phyloP scores from a whole-genome alignment of 1,140 invertebrate species.

The Nylanderia fulva region DNA sequence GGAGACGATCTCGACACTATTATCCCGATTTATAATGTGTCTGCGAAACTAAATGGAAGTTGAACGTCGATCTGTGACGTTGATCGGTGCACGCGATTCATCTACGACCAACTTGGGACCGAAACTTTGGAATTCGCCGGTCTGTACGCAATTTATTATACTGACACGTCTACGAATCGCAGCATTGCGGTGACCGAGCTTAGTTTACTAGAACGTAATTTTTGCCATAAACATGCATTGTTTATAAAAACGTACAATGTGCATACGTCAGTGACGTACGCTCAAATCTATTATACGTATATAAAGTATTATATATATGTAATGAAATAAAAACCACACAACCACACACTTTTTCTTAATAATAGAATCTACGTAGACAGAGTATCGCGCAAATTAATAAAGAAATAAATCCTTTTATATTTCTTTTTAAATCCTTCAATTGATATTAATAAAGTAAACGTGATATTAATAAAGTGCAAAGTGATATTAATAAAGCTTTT shows the following conservation, averaged over 20 bases:
- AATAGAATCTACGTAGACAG: neutral
- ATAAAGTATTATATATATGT: neutral
- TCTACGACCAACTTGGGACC: conserved; percentile 24
- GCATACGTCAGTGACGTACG: neutral
- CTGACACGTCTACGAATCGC: conserved; percentile 28
- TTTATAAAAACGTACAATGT: neutral
- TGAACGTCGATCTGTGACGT: conserved; percentile 44
- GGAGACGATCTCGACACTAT: neutral
- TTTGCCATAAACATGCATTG: conserved; percentile 27
- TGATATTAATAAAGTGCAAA: too few relatives aligned
- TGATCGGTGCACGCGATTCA: conserved; percentile 59
- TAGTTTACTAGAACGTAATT: conserved; percentile 70
- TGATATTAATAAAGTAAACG: too few relatives aligned
- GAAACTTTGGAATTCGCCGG: conserved; percentile 35
- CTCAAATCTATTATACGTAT: conserved; percentile 8
- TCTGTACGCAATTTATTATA: conserved; percentile 3
- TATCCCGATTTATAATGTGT: conserved; percentile 30
- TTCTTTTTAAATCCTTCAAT: neutral
- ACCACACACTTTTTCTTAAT: neutral
- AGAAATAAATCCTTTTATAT: neutral
- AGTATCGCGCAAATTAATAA: neutral
- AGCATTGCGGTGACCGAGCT: conserved; percentile 49
- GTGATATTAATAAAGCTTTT: too few relatives aligned
- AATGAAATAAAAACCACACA: neutral
- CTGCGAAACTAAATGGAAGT: conserved; percentile 4